Evolutionary conservation across 2,797 vertebrate species (phyloP).

Genomic region (Sebastes miniatus): DNA sequence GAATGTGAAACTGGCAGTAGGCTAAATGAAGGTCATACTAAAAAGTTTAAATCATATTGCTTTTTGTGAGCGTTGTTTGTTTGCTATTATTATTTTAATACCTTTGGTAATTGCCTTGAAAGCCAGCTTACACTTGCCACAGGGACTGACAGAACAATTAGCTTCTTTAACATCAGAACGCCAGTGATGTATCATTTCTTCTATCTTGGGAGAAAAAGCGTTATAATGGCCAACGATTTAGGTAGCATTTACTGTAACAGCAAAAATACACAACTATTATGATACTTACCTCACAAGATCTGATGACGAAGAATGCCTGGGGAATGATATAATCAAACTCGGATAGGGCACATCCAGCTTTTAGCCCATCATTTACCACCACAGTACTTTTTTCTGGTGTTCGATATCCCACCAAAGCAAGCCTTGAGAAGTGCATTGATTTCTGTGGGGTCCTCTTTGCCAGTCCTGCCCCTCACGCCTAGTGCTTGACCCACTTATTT

Average conservation of each 20-base stretch:
- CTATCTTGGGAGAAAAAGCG: conserved; percentile 32
- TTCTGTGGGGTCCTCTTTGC: conserved; percentile 76
- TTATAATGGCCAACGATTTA: conserved; percentile 41
- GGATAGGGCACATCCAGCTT: conserved; percentile 67
- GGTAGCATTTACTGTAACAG: conserved; percentile 59
- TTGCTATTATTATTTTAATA: conserved; percentile 1
- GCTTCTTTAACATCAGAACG: conserved; percentile 38
- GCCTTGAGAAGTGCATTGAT: conserved; percentile 80
- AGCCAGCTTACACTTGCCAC: conserved; percentile 6
- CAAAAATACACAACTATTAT: conserved; percentile 57
- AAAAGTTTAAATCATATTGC: background rate
- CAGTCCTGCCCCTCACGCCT: conserved; percentile 76
- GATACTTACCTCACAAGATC: conserved; percentile 56
- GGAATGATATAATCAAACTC: conserved; percentile 69
- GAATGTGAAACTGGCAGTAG: conserved; percentile 12
- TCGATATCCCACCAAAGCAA: conserved; percentile 80
- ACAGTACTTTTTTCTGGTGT: conserved; percentile 70
- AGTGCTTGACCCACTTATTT: conserved; percentile 87
- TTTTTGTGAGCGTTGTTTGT: conserved; percentile 2
- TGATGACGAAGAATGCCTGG: conserved; percentile 57
- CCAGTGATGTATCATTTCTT: conserved; percentile 16
- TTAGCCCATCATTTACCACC: conserved; percentile 70
- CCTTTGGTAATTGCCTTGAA: conserved; percentile 28
- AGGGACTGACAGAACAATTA: conserved; percentile 58
- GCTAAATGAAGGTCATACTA: background rate